Percentiles rank a stretch among this genome's conserved stretches.
These are phyloP conservation scores for Siniperca chuatsi DNA, from an alignment of 2,113 vertebrate species.

Conservation along the genomic window DNA sequence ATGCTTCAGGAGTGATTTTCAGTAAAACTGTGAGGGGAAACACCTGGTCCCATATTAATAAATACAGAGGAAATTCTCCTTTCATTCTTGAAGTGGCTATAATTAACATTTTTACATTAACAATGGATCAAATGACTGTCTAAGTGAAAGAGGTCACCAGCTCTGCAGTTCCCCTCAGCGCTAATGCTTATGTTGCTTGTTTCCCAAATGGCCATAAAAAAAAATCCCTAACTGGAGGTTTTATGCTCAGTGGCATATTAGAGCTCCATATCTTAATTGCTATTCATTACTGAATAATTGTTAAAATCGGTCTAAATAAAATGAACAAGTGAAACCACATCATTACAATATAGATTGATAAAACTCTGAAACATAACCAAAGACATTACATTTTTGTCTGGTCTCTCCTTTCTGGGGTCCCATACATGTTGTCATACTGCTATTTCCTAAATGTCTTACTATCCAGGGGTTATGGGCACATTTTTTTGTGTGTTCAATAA, in stretches of 20 bases:
- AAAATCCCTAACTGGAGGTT: neutral
- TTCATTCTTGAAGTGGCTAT: neutral
- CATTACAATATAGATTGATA: neutral
- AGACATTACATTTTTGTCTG: neutral
- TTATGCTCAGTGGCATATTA: neutral
- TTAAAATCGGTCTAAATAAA: neutral
- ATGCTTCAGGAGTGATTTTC: conserved; percentile 7
- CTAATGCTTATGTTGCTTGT: neutral
- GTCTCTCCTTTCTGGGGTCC: neutral
- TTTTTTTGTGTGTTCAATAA: conserved; percentile 7
- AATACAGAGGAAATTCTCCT: conserved; percentile 3
- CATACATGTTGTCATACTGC: neutral
- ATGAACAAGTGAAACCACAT: neutral
- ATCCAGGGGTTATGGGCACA: neutral
- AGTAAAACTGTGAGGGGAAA: conserved; percentile 5
- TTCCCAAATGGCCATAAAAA: neutral
- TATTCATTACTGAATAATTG: neutral
- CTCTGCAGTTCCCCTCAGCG: neutral
- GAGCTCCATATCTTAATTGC: neutral
- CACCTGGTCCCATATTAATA: neutral
- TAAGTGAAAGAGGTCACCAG: neutral
- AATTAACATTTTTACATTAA: neutral
- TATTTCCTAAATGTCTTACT: neutral
- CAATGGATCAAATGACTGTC: neutral
- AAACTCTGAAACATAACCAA: neutral